Evolutionary conservation across 2,113 vertebrate species (phyloP).

Genomic region (Salvator merianae): DNA sequence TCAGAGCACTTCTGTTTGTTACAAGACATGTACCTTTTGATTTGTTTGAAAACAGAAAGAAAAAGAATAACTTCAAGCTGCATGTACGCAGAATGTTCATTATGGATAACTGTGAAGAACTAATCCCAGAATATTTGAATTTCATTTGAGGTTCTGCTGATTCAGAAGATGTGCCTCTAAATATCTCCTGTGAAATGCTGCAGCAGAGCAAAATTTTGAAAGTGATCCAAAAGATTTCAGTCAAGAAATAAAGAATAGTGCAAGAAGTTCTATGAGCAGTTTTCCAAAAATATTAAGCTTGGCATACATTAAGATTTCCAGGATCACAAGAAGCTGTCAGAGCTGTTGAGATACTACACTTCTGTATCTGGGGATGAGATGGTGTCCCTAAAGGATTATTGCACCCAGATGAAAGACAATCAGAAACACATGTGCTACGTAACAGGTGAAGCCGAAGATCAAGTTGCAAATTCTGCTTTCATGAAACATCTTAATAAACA

Average conservation of each 20-base stretch:
- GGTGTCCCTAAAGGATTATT: conserved; percentile 96
- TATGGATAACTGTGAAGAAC: conserved; percentile 97
- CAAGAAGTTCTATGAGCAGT: conserved; percentile 96
- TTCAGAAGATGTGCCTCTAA: conserved; percentile 94
- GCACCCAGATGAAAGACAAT: conserved; percentile 95
- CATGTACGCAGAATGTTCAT: conserved; percentile 98
- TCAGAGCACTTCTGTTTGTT: conserved; percentile 92
- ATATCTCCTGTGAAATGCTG: conserved; percentile 96
- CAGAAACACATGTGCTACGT: conserved; percentile 98
- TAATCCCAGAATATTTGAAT: conserved; percentile 95
- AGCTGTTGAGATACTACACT: conserved; percentile 90
- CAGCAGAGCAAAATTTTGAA: conserved; percentile 99
- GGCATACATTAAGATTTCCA: conserved; percentile 97
- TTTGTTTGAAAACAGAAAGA: conserved; percentile 94
- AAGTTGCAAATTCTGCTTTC: conserved; percentile 84
- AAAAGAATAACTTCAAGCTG: conserved; percentile 95
- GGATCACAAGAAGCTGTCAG: conserved; percentile 94
- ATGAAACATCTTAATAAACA: conserved; percentile 84
- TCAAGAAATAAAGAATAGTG: conserved; percentile 99
- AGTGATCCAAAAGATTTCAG: conserved; percentile 95
- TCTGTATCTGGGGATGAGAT: conserved; percentile 94
- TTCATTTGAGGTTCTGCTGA: conserved; percentile 96
- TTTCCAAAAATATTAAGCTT: conserved; percentile 99
- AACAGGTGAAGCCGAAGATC: conserved; percentile 88
- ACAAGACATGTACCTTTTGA: conserved; percentile 92